A percentile compares a stretch with the other conserved stretches of the same genome.
Evolutionary conservation across 2,113 vertebrate species (phyloP).

Genomic region (Meles meles): DNA sequence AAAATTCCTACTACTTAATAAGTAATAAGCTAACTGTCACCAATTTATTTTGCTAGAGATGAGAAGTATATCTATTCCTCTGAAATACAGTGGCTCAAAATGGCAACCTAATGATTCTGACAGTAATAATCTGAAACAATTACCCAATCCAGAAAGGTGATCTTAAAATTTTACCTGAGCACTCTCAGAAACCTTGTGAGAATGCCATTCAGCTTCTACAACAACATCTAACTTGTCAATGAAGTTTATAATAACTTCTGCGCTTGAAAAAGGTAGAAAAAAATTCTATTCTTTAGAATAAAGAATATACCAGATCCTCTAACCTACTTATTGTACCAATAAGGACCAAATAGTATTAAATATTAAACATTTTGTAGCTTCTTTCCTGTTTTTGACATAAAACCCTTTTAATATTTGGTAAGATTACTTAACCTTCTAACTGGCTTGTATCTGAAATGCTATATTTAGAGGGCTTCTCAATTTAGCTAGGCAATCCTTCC

Average conservation of each 20-base stretch:
- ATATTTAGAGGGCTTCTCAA: background rate
- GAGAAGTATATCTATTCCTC: background rate
- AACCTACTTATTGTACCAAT: background rate
- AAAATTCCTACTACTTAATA: background rate
- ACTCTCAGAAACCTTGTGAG: background rate
- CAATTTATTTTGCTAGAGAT: background rate
- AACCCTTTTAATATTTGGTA: background rate
- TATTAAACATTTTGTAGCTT: background rate
- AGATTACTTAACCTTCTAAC: background rate
- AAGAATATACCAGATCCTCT: background rate
- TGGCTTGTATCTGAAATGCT: background rate
- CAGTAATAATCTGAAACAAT: background rate
- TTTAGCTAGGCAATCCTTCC: background rate
- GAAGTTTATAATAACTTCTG: background rate
- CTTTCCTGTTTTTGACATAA: background rate
- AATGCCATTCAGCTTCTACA: background rate
- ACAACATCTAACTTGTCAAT: background rate
- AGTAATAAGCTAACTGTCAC: background rate
- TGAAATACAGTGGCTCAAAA: background rate
- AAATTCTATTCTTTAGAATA: too few species aligned
- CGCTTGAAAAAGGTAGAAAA: background rate
- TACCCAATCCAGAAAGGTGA: background rate
- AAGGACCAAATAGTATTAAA: background rate
- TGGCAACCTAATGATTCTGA: background rate
- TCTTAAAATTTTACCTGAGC: background rate